phyloP scores from a whole-genome alignment of 2,888 invertebrate genomes.

The Chrysolina americana region DNA sequence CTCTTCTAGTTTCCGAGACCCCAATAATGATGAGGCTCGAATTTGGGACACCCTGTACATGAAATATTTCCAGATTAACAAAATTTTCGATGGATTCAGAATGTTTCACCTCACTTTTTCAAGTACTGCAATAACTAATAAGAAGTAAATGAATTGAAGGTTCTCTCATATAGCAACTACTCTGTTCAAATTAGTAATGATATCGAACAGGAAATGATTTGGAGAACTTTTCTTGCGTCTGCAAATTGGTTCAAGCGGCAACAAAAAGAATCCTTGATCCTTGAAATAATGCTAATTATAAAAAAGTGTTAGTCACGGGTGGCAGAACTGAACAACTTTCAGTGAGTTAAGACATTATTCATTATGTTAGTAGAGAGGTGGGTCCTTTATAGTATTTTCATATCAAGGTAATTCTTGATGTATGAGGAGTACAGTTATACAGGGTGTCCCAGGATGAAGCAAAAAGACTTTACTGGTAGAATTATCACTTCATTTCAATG shows the following conservation, averaged over 20 bases:
- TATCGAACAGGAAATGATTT: slow-evolving; percentile 21
- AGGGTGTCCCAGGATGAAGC: neutral
- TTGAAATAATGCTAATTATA: slow-evolving; percentile 32
- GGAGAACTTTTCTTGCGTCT: slow-evolving; percentile 5
- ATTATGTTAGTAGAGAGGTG: slow-evolving; percentile 3
- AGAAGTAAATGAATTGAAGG: no score
- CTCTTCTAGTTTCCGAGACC: no score
- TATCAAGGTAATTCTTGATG: slow-evolving; percentile 10
- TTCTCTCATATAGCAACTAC: no score
- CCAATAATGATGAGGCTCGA: no score
- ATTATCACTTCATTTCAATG: no score
- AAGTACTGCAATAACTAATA: no score
- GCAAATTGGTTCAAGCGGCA: neutral
- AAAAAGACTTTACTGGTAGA: no score
- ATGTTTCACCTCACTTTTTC: no score
- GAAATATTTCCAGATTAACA: no score
- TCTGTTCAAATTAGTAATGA: neutral
- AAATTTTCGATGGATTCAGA: no score
- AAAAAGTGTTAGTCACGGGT: slow-evolving; percentile 23
- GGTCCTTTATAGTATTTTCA: slow-evolving; percentile 19
- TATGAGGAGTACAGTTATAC: neutral
- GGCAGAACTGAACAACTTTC: neutral
- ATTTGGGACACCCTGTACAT: no score
- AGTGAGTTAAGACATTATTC: neutral
- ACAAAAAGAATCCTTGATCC: slow-evolving; percentile 41